These are phyloP conservation scores for Halocaridina rubra DNA, from an alignment of 2,888 invertebrate species.

Conservation along the genomic window DNA sequence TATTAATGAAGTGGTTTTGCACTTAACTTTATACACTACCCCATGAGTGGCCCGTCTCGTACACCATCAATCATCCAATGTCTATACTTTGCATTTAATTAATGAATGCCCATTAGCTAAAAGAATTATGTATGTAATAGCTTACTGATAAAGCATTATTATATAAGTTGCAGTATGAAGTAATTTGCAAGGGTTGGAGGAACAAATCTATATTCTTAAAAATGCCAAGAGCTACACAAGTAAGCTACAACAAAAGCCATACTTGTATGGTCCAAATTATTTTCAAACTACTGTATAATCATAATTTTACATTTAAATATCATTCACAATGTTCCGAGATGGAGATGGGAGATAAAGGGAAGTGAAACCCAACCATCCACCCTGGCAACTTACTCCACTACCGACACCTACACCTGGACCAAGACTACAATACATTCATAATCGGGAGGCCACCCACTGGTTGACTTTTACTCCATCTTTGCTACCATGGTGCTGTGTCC, in stretches of 20 bases:
- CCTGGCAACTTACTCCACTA: constrained; percentile 52
- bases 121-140: constrained; percentile 53
- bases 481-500: constrained; percentile 44
- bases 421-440: constrained; percentile 51
- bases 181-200: constrained; percentile 54
- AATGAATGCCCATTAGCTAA: constrained; percentile 60
- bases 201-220: constrained; percentile 4
- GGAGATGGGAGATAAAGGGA: background rate
- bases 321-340: background rate
- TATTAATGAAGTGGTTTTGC: too few species aligned
- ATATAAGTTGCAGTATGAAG: constrained; percentile 51
- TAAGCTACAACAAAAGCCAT: constrained; percentile 21
- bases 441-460: constrained; percentile 56
- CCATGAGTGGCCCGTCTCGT: constrained; percentile 14
- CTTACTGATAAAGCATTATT: constrained; percentile 56
- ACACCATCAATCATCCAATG: constrained; percentile 48
- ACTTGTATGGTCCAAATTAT: constrained; percentile 11
- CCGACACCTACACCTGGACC: constrained; percentile 55
- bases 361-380: constrained; percentile 8
- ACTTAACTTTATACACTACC: too few species aligned
- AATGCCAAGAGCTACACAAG: constrained; percentile 27
- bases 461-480: constrained; percentile 56
- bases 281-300: too few species aligned
- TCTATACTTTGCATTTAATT: constrained; percentile 62
- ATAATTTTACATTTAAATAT: too few species aligned